Percentiles rank a stretch among this genome's conserved stretches.
Evolutionary conservation across 2,888 invertebrate genomes (phyloP).

Genomic region (Phortica okadai): DNA sequence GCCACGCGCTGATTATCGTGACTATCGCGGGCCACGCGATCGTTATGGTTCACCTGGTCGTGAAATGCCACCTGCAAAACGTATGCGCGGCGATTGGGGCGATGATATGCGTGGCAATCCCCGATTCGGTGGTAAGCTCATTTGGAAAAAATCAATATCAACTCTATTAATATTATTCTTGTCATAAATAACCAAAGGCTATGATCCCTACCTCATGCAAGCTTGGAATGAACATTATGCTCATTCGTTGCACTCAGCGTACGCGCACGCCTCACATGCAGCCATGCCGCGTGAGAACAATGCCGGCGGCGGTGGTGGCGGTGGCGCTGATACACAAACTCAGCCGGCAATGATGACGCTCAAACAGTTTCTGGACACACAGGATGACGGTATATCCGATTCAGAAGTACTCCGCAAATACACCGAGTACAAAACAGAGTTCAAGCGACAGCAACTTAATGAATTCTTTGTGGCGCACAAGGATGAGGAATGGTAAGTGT

Average conservation of each 20-base stretch:
- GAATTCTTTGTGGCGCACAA: constrained; percentile 99
- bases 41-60: constrained; percentile 85
- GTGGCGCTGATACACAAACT: constrained; percentile 78
- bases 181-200: constrained; percentile 56
- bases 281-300: constrained; percentile 59
- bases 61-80: constrained; percentile 86
- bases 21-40: constrained; percentile 85
- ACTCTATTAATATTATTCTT: background rate
- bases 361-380: constrained; percentile 96
- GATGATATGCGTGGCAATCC: constrained; percentile 75
- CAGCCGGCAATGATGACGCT: constrained; percentile 98
- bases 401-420: constrained; percentile 97
- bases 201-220: constrained; percentile 75
- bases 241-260: constrained; percentile 71
- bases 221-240: constrained; percentile 75
- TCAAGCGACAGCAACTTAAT: constrained; percentile 95
- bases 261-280: constrained; percentile 58
- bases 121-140: constrained; percentile 76
- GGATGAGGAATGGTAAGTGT: constrained; percentile 98
- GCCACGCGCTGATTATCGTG: constrained; percentile 84
- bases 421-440: constrained; percentile 98
- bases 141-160: background rate
- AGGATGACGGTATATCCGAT: constrained; percentile 98
- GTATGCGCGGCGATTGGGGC: constrained; percentile 86
- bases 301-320: constrained; percentile 30